phyloP scores from a whole-genome alignment of 2,797 vertebrate genomes.

The Nasua narica region DNA sequence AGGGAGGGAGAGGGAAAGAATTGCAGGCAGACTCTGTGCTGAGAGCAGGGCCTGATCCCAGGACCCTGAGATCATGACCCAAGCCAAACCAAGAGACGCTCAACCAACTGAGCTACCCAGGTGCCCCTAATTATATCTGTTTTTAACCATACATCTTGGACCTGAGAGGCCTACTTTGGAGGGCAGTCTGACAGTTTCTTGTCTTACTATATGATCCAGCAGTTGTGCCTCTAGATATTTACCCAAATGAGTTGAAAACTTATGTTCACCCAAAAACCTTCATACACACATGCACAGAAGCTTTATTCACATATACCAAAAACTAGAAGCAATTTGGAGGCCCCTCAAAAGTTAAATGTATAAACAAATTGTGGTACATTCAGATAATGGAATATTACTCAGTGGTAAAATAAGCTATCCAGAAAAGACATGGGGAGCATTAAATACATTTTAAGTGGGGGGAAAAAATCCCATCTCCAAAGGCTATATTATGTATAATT shows the following conservation, averaged over 20 bases:
- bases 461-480: not conserved
- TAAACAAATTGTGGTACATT: not conserved
- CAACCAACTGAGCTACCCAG: not conserved
- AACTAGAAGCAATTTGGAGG: not conserved
- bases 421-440: not conserved
- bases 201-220: not conserved
- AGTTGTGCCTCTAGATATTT: not conserved
- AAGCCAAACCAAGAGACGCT: not conserved
- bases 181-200: not conserved
- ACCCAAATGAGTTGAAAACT: not conserved
- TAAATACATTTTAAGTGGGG: not conserved
- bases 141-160: not conserved
- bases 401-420: not conserved
- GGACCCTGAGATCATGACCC: not conserved
- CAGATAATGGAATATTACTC: not conserved
- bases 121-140: not conserved
- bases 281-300: not conserved
- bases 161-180: not conserved
- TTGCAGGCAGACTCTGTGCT: not conserved
- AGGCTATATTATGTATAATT: not conserved
- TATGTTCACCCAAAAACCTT: not conserved
- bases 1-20: not conserved
- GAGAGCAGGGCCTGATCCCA: too few species aligned
- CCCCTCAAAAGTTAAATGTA: not conserved
- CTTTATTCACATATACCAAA: not conserved